Evolutionary conservation across 2,113 vertebrate species (phyloP).

Genomic region (Nasalis larvatus): DNA sequence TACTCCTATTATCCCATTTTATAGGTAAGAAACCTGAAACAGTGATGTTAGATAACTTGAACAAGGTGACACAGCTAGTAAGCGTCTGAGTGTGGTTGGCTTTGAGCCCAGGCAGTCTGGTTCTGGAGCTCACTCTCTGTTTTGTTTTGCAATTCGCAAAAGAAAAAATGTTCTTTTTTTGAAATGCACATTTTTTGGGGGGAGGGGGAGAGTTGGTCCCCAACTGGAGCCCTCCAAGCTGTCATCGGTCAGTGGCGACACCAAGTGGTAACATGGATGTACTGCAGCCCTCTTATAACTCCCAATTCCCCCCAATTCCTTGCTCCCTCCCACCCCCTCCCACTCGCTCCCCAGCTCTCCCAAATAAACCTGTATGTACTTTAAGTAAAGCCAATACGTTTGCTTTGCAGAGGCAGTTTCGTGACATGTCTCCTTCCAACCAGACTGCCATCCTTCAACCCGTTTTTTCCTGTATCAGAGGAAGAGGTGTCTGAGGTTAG

Average conservation of each 20-base stretch:
- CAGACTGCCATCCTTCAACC: neutral
- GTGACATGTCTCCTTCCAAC: neutral
- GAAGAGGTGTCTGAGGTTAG: neutral
- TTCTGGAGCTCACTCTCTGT: neutral
- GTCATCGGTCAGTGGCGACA: constrained; percentile 53
- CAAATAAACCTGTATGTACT: neutral
- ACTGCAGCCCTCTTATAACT: neutral
- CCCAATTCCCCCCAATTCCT: neutral
- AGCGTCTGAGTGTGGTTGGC: neutral
- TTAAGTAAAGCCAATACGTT: neutral
- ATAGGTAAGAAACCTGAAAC: neutral
- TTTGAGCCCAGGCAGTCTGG: neutral
- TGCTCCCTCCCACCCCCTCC: neutral
- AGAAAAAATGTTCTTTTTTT: neutral
- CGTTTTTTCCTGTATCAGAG: neutral
- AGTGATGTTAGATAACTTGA: constrained; percentile 21
- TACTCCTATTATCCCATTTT: constrained; percentile 14
- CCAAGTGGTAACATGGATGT: neutral
- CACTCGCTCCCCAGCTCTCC: neutral
- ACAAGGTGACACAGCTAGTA: constrained; percentile 23
- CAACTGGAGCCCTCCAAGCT: neutral
- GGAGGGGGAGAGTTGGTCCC: neutral
- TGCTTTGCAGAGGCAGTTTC: neutral
- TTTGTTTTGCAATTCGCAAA: constrained; percentile 33
- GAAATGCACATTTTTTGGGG: neutral